Evolutionary conservation across 2,888 invertebrate genomes (phyloP).

Genomic region (Eugnorisma glareosa): DNA sequence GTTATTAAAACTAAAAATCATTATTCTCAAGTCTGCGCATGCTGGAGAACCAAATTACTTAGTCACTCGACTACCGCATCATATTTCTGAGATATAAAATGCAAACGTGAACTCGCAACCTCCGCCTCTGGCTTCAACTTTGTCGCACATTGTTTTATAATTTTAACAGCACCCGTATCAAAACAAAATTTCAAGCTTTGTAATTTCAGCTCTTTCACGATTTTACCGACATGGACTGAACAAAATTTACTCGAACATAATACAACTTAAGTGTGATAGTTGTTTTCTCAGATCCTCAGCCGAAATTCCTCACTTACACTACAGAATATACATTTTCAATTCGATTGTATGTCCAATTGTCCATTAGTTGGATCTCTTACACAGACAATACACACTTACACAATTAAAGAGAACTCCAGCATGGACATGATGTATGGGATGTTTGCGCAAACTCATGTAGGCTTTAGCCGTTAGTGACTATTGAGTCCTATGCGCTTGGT

Average conservation of each 20-base stretch:
- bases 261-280: constrained; percentile 77
- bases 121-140: constrained; percentile 87
- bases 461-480: constrained; percentile 83
- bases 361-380: constrained; percentile 83
- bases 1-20: constrained; percentile 64
- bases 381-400: constrained; percentile 77
- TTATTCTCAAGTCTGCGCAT: constrained; percentile 83
- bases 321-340: constrained; percentile 73
- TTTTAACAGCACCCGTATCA: constrained; percentile 76
- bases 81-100: constrained; percentile 49
- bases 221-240: constrained; percentile 75
- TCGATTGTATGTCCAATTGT: constrained; percentile 76
- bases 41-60: constrained; percentile 76
- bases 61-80: constrained; percentile 48
- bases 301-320: constrained; percentile 81
- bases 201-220: constrained; percentile 80
- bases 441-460: constrained; percentile 90
- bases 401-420: constrained; percentile 84
- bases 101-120: constrained; percentile 64
- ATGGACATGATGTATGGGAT: constrained; percentile 86
- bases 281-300: constrained; percentile 84
- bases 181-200: constrained; percentile 78
- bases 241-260: constrained; percentile 70
- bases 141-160: constrained; percentile 80
- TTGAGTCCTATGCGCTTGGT: constrained; percentile 71